Evolutionary conservation across 1,140 invertebrate genomes (phyloP), one percentile per base, ranked within the genome.

Genomic region (Zaprionus gabonicus): DNA sequence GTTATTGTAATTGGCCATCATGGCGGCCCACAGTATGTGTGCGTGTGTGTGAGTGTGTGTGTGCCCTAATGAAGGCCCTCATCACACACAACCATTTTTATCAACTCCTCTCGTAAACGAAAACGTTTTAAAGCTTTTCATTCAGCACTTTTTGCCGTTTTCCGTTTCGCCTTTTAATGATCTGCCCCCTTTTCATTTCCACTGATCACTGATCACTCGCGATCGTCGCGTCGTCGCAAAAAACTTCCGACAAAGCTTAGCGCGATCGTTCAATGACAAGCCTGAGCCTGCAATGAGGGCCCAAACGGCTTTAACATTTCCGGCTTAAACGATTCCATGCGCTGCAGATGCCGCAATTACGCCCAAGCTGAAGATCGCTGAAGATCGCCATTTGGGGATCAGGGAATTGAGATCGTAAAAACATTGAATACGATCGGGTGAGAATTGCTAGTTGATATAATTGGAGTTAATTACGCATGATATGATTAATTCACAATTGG

Each of bases 71-170:
- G 62, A 56, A 57, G 72, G 76, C 76, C 80, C 56, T 60, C 41
- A 17, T 46, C 41, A 57, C 63, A 53, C 55, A 49, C 55, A 69
- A 80, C 76, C 85, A 84, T 81, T 87, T 87, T 69, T 75, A 53
- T 71, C 81, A 81, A 81, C 82, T 91, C 85, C 82, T 85, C 65
- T 77, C 51, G 80, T 90, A 90, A 90, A 90, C 85, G 85, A 90
- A 82, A 90, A 90, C 85, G 85, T 91, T 91, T 90, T 90, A 85
- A 82, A 71, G 86, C 82, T 82, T 91, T 90, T 90, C 79, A 85
- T 82, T 73, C 77, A 71, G 59, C 72, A 69, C 63, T 36, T 72
- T 69, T 70, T 68, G 56, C 41, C 51, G 59, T 34, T 84, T 71
- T 70, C 41, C 13, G 20, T 23, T 62, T 75, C 56, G 69, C 62